phyloP scores from a whole-genome alignment of 2,888 invertebrate species.

The Trichopria drosophilae region DNA sequence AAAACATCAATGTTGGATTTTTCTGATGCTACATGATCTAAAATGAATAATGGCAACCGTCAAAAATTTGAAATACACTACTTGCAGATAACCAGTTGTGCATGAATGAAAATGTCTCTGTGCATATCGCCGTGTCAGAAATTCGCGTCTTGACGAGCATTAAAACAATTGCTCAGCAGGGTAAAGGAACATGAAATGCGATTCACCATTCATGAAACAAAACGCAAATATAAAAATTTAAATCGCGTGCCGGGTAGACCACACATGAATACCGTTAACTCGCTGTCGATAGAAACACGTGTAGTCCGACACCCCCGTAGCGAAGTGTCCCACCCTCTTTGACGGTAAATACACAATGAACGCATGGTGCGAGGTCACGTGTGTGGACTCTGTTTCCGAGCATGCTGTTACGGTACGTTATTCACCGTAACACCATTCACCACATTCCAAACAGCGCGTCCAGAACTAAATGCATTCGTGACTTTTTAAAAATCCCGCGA shows the following conservation, averaged over 20 bases:
- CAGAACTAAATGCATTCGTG: conserved; percentile 51
- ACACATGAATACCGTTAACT: conserved; percentile 50
- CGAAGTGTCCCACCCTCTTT: conserved; percentile 32
- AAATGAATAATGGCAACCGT: too few species aligned
- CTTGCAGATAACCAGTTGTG: too few species aligned
- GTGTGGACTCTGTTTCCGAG: conserved; percentile 33
- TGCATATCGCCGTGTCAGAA: background rate
- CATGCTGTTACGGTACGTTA: conserved; percentile 49
- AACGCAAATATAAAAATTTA: too few species aligned
- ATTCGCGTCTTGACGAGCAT: background rate
- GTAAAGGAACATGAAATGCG: too few species aligned
- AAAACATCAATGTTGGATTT: too few species aligned
- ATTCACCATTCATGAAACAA: too few species aligned
- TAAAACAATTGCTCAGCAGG: background rate
- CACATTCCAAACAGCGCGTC: conserved; percentile 35
- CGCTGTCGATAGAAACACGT: conserved; percentile 53
- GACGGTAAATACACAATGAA: conserved; percentile 50
- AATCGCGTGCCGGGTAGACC: conserved; percentile 43
- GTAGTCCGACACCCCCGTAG: conserved; percentile 44
- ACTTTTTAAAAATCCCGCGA: conserved; percentile 54
- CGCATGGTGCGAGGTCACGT: conserved; percentile 41
- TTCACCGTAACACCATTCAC: conserved; percentile 46
- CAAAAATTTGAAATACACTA: too few species aligned
- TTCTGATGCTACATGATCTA: too few species aligned
- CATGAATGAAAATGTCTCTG: too few species aligned